Percentiles rank a stretch among this genome's conserved stretches.
These are phyloP conservation scores for Anguilla megastoma DNA, from an alignment of 2,797 vertebrate genomes.

Conservation along the genomic window DNA sequence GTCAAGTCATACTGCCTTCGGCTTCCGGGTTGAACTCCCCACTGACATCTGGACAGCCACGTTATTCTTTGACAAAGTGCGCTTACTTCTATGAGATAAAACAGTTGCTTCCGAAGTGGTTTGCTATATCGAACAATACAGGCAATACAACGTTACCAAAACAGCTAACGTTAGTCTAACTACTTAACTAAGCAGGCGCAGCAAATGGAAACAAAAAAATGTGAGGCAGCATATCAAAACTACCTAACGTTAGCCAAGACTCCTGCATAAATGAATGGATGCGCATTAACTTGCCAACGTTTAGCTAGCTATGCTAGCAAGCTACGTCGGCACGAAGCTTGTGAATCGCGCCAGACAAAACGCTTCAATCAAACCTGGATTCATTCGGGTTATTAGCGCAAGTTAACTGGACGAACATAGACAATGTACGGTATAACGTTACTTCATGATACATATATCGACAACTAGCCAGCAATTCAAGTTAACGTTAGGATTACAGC, in stretches of 20 bases:
- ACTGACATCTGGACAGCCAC: neutral
- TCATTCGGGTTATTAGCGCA: neutral
- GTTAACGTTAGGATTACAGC: neutral
- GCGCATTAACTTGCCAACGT: slow-evolving; percentile 3
- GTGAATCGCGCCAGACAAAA: neutral
- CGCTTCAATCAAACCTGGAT: neutral
- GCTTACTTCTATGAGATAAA: neutral
- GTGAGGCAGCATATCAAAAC: neutral
- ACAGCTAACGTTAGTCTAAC: neutral
- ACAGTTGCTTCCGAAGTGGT: neutral
- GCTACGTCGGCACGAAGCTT: neutral
- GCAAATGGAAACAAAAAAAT: neutral
- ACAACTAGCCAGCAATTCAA: neutral
- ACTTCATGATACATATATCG: neutral
- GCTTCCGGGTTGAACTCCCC: slow-evolving; percentile 9
- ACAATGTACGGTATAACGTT: neutral
- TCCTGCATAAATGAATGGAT: slow-evolving; percentile 7
- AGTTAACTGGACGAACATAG: neutral
- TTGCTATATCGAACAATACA: neutral
- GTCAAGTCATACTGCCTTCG: neutral
- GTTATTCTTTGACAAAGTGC: slow-evolving; percentile 11
- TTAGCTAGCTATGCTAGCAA: slow-evolving; percentile 1
- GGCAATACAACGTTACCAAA: neutral
- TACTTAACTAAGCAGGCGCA: neutral
- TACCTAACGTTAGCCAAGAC: neutral